Evolutionary conservation across 1,140 invertebrate species (phyloP).

Genomic region (Caenorhabditis remanei): DNA sequence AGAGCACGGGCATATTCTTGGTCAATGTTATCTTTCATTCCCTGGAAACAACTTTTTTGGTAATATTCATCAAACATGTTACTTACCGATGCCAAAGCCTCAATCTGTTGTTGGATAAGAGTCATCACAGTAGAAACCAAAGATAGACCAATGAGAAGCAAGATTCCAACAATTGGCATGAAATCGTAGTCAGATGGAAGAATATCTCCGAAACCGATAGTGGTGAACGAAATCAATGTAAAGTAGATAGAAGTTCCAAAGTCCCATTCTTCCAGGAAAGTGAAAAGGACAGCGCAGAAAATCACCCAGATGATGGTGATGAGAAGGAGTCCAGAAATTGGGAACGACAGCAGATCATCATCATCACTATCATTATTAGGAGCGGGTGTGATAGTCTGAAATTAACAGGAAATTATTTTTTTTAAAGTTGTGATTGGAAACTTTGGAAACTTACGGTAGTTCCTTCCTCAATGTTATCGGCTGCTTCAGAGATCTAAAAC

Average conservation of each 20-base stretch:
- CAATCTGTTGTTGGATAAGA: conserved; percentile 64
- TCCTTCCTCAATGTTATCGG: conserved; percentile 45
- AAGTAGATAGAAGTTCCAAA: conserved; percentile 66
- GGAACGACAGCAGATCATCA: conserved; percentile 62
- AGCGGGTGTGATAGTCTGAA: not conserved
- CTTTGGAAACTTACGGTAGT: not conserved
- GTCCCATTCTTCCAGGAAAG: conserved; percentile 52
- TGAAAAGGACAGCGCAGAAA: conserved; percentile 52
- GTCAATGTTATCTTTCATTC: conserved; percentile 64
- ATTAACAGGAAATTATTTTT: not conserved
- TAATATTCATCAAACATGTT: not conserved
- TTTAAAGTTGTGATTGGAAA: not conserved
- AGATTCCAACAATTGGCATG: conserved; percentile 57
- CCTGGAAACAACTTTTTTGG: conserved; percentile 33
- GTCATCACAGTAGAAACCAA: conserved; percentile 62
- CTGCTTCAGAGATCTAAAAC: conserved; percentile 51
- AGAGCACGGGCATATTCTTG: conserved; percentile 60
- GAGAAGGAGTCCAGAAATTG: conserved; percentile 54
- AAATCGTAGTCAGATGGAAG: conserved; percentile 56
- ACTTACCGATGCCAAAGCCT: conserved; percentile 58
- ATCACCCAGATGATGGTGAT: conserved; percentile 61
- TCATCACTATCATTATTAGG: conserved; percentile 19
- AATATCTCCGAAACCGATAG: conserved; percentile 65
- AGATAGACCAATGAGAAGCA: conserved; percentile 63
- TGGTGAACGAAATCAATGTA: conserved; percentile 63